Base-by-base conservation (phyloP, 92 coral and sea anemone genomes). In the Epizoanthus rinbou region DNA sequence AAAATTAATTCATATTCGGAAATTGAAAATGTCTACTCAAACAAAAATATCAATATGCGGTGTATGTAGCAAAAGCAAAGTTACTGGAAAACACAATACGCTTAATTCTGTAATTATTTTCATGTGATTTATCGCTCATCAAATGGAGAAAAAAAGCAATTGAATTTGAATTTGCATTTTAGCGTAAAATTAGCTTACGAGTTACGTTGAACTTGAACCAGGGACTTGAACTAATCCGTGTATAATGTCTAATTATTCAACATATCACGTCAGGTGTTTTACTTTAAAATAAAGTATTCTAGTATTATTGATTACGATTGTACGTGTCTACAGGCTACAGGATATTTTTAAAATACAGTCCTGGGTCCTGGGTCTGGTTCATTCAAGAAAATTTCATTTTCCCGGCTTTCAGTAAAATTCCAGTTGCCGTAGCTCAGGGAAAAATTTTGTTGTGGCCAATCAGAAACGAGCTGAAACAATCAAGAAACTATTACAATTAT, bases 391-490 rank as follows among this genome's bases (percentile, higher is more conserved):
- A 16, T 9, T 6, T n/a, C 23, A 13, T 10, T 78, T 78, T 78
- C 57, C 71, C 71, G 52, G 66, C 24, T 17, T 17, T 33, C 66
- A 62, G 70, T 62, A 62, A 62, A 37, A 78, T 78, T 78, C 82
- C 82, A 25, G 65, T 19, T 63, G 14, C 54, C 37, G n/a, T 14
- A 8, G 19, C 82, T 78, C 71, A 78, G 82, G 82, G 82, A 78
- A 62, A 78, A 54, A 19, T 76, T 59, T 54, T 76, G 33, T 5
- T 8, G n/a, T 14, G 45, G 50, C 82, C 82, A 78, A 78, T 78
- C 71, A 78, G 57, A 41, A 28, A 19, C 24, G 17, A 78, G 82
- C 5, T 60, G 9, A 21, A 75, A 8, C 47, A 10, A 8, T 59
- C 9, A 3, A 13, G 41, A 45, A 13, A 25, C 43, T 18, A 41